Conservation (phyloP, 2,113 vertebrate species). For the Calyptomena viridis region DNA sequence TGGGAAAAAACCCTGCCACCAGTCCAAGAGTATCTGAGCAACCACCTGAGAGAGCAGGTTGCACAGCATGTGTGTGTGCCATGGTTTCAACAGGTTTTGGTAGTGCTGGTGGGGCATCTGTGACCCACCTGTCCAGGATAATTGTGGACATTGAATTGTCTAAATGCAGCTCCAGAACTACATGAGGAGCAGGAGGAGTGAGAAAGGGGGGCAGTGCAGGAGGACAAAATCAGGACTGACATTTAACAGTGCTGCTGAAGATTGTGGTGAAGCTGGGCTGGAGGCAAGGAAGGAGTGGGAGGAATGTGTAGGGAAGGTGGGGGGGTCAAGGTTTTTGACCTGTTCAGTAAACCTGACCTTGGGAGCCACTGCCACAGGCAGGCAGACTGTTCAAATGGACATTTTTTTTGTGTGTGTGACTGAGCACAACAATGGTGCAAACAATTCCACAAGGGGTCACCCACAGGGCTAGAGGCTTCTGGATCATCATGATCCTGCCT, state of each 20-base stretch:
- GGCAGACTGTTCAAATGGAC: neutral
- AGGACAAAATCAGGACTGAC: neutral
- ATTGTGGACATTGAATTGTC: no score
- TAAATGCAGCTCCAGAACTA: neutral
- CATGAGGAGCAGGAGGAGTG: neutral
- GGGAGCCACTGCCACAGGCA: neutral
- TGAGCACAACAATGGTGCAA: neutral
- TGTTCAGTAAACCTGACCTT: neutral
- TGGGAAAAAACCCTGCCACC: no score
- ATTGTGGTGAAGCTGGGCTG: neutral
- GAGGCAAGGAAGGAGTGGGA: neutral
- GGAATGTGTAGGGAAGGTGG: neutral
- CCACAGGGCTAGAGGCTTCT: neutral
- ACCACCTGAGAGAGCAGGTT: no score
- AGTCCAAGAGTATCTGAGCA: no score
- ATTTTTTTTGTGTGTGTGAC: neutral
- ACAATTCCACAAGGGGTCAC: neutral
- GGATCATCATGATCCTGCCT: fast-evolving
- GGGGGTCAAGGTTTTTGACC: neutral
- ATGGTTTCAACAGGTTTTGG: neutral
- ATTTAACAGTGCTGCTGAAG: neutral
- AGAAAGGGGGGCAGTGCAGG: neutral
- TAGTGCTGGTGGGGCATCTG: neutral
- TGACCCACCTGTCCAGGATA: neutral
- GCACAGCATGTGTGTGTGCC: neutral